Evolutionary conservation across 2,113 vertebrate genomes (phyloP).

Genomic region (Macquaria ambigua): DNA sequence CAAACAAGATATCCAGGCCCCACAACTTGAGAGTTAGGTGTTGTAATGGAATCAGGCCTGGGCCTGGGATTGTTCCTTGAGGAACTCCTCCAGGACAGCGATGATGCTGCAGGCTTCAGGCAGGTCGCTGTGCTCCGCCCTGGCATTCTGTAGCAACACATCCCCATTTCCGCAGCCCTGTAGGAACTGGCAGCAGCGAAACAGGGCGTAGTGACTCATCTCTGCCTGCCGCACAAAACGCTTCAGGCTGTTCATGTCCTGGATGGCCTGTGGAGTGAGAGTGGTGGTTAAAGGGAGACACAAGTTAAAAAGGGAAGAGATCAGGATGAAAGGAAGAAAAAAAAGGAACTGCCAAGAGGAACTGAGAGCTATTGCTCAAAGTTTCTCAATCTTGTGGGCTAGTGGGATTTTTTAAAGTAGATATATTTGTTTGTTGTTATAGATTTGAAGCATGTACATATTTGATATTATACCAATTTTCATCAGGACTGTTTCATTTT

Average conservation of each 20-base stretch:
- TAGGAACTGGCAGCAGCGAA: constrained; percentile 95
- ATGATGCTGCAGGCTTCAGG: constrained; percentile 94
- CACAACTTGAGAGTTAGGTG: not conserved
- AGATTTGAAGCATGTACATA: not conserved
- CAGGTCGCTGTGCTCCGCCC: constrained; percentile 93
- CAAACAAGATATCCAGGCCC: not conserved
- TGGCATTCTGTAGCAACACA: constrained; percentile 92
- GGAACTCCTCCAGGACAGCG: constrained; percentile 93
- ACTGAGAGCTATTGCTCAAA: not conserved
- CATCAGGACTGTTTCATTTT: not conserved
- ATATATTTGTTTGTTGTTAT: not conserved
- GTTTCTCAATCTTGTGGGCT: constrained; percentile 5
- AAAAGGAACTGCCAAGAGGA: constrained; percentile 7
- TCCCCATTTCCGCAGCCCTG: constrained; percentile 95
- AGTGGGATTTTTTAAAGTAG: not conserved
- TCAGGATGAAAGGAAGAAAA: not conserved
- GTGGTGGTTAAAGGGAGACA: constrained; percentile 3
- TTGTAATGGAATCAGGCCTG: constrained; percentile 31
- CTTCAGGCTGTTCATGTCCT: constrained; percentile 98
- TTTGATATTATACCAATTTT: not conserved
- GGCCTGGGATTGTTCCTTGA: constrained; percentile 83
- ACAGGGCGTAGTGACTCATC: constrained; percentile 96
- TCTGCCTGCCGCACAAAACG: constrained; percentile 96
- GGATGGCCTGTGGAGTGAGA: constrained; percentile 89
- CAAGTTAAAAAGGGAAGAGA: not conserved